Base-by-base conservation (phyloP, 2,113 vertebrate genomes). In the Sphaerodactylus townsendi region DNA sequence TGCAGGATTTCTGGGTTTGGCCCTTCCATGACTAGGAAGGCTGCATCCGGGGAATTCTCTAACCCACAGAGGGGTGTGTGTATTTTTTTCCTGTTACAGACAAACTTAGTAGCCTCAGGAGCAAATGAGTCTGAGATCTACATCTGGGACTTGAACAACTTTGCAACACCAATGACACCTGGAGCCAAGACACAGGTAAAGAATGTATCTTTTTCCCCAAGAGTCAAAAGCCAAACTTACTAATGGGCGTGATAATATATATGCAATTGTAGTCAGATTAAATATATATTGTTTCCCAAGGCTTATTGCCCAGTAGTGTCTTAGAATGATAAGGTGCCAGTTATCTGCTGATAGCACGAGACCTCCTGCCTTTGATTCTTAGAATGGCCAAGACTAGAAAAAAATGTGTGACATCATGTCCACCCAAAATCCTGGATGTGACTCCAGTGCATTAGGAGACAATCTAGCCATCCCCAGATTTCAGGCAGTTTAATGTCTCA, bases 71-170 rank as follows among this genome's bases (percentile, higher is more conserved):
- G 53, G 37, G 59, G 5, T 59, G 9, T 53, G 23, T 69, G 78
- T 33, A 4, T 37, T 71, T 85, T 87, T 94, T 84, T 82, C 65
- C 53, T 85, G 39, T 86, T 94, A 53, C 93, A 99, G 99, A 95
- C 96, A 62, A 99, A 99, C 92, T 96, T 99, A 82, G 95, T 99
- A 46, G 98, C 97, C 4, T 99, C 99, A 73, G 99, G 98, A 90
- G 98, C 98, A 87, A 99, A 99, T 79, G 98, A 99, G 88, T 99
- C 99, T 62, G 99, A 99, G 95, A 99, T 99, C 93, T 99, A 98
- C 77, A 99, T 99, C 93, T 99, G 99, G 99, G 99, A 99, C 94
- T 95, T 99, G 91, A 99, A 99, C 91, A 98, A 95, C 90, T 98
- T 99, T 89, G 96, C 95, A 68, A 97, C 97, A 10, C 99, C 99